A percentile compares a stretch with the other conserved stretches of the same genome.
These are phyloP conservation scores for Melanotaenia boesemani DNA, from an alignment of 2,797 vertebrate species.

Conservation along the genomic window DNA sequence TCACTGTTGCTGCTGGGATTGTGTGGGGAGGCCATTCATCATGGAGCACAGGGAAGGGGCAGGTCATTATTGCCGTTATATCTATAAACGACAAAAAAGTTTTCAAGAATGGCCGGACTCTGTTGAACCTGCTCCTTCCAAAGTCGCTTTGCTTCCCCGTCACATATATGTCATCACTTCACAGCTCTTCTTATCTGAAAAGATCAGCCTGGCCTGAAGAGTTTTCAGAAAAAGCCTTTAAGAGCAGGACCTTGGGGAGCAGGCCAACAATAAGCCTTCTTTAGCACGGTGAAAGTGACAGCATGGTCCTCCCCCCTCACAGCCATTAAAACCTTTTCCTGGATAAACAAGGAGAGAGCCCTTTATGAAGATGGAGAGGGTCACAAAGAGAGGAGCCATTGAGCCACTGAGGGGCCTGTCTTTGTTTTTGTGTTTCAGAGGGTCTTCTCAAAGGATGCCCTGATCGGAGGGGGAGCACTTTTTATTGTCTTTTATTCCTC, in stretches of 20 bases:
- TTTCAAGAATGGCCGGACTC: conserved; percentile 55
- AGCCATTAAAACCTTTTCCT: conserved; percentile 91
- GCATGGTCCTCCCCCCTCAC: conserved; percentile 83
- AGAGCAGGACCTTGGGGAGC: conserved; percentile 79
- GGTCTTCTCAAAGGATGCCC: conserved; percentile 86
- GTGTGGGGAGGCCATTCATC: conserved; percentile 71
- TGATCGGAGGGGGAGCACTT: conserved; percentile 86
- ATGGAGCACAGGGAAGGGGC: conserved; percentile 40
- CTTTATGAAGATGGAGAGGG: conserved; percentile 87
- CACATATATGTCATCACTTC: conserved; percentile 45
- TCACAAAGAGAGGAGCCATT: conserved; percentile 87
- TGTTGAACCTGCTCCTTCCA: conserved; percentile 44
- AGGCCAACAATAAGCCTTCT: conserved; percentile 86
- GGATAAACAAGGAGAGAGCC: conserved; percentile 90
- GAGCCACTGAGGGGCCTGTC: conserved; percentile 86
- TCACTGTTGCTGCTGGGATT: conserved; percentile 56
- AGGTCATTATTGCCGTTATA: conserved; percentile 17
- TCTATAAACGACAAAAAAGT: conserved; percentile 53
- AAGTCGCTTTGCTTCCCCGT: conserved; percentile 62
- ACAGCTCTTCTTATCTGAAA: conserved; percentile 60
- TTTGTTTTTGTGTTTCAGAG: conserved; percentile 89
- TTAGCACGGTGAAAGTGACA: conserved; percentile 86
- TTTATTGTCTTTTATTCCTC: conserved; percentile 86
- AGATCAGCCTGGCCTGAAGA: conserved; percentile 52
- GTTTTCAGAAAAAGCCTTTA: conserved; percentile 81